Percentiles rank a stretch among this genome's conserved stretches.
These are phyloP conservation scores for Mantis religiosa DNA, from an alignment of 2,888 invertebrate genomes.

Conservation along the genomic window DNA sequence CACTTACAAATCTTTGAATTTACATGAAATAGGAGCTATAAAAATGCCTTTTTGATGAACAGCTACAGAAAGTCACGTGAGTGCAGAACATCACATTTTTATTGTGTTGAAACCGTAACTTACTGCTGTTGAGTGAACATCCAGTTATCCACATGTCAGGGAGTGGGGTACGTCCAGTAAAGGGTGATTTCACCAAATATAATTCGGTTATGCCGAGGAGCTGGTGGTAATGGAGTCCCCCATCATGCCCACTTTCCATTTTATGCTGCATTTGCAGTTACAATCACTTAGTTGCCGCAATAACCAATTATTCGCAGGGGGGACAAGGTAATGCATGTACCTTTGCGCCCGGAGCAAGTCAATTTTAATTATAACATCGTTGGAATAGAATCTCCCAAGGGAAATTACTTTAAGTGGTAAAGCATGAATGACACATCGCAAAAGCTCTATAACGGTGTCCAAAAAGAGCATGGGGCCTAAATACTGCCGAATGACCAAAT, in stretches of 20 bases:
- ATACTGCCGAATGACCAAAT: no score
- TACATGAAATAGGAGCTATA: no score
- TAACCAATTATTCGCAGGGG: not conserved
- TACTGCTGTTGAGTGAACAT: no score
- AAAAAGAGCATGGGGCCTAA: not conserved
- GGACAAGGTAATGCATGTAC: not conserved
- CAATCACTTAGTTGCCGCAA: not conserved
- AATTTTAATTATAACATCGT: not conserved
- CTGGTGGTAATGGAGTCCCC: not conserved
- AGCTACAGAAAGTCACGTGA: no score
- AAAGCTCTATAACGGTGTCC: not conserved
- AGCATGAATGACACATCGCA: not conserved
- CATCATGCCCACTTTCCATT: not conserved
- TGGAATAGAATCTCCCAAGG: not conserved
- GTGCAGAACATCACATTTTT: no score
- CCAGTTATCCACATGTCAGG: no score
- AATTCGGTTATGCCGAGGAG: not conserved
- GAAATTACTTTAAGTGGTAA: not conserved
- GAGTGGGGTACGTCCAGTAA: no score
- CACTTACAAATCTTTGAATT: no score
- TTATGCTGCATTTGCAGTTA: not conserved
- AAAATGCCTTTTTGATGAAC: no score
- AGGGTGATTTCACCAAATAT: no score
- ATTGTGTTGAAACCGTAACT: no score
- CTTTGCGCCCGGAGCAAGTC: not conserved